These are phyloP conservation scores for Gila robusta DNA, from an alignment of 2,797 vertebrate species.

Conservation along the genomic window DNA sequence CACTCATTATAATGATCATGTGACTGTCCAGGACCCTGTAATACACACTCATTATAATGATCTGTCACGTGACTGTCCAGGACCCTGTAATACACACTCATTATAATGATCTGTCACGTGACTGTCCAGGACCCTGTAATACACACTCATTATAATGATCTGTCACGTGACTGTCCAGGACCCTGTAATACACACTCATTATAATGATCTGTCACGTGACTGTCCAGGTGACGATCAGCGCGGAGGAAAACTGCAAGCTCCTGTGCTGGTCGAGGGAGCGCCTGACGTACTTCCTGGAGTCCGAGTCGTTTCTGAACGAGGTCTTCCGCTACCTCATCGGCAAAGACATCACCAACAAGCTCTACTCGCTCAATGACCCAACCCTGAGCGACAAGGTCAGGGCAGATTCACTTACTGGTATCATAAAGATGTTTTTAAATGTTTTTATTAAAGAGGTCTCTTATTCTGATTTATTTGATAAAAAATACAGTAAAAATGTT, in stretches of 20 bases:
- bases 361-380: slow-evolving; percentile 97
- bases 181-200: no score
- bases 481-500: neutral
- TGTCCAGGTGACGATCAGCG: slow-evolving; percentile 89
- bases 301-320: slow-evolving; percentile 93
- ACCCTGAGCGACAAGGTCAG: slow-evolving; percentile 95
- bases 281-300: slow-evolving; percentile 94
- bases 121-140: no score
- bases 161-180: no score
- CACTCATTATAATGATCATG: no score
- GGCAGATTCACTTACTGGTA: slow-evolving; percentile 69
- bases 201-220: no score
- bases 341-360: slow-evolving; percentile 98
- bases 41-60: no score
- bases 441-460: neutral
- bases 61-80: no score
- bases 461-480: neutral
- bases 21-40: no score
- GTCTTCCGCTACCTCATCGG: slow-evolving; percentile 97
- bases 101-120: no score
- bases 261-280: slow-evolving; percentile 97
- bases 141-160: no score
- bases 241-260: slow-evolving; percentile 94
- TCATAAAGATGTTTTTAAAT: neutral
- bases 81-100: no score